Evolutionary conservation across 2,888 invertebrate species (phyloP).

Genomic region (Folsomia manolachei): DNA sequence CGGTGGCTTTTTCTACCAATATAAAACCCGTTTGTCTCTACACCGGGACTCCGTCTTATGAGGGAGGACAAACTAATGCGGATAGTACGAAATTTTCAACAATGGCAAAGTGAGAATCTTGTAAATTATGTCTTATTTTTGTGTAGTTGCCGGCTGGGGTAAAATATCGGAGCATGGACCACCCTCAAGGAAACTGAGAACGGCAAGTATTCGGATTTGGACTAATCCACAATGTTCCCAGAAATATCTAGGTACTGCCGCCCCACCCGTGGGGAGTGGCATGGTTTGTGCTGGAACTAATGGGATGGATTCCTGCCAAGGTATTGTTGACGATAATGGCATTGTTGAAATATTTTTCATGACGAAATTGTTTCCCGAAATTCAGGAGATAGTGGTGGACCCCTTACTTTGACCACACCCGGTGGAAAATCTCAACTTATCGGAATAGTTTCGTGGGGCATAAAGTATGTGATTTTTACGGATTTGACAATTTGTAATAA

Average conservation of each 20-base stretch:
- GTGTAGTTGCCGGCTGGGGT: slow-evolving; percentile 13
- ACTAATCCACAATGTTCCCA: slow-evolving; percentile 70
- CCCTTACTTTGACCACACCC: no score
- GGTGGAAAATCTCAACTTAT: no score
- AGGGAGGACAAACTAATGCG: slow-evolving; percentile 29
- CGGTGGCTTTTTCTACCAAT: slow-evolving; percentile 30
- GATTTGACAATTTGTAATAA: no score
- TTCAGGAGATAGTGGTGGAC: no score
- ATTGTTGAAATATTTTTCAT: background rate
- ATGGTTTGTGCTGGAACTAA: slow-evolving; percentile 27
- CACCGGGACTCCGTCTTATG: slow-evolving; percentile 32
- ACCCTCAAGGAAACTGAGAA: slow-evolving; percentile 75
- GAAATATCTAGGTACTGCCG: slow-evolving; percentile 80
- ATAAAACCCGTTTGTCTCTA: slow-evolving; percentile 43
- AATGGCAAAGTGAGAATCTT: slow-evolving; percentile 52
- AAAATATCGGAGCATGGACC: slow-evolving; percentile 65
- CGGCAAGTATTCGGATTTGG: slow-evolving; percentile 82
- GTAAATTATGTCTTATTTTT: background rate
- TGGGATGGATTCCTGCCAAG: slow-evolving; percentile 30
- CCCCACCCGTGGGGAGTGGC: slow-evolving; percentile 79
- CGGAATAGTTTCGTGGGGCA: no score
- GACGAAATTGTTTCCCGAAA: no score
- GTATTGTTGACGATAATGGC: slow-evolving; percentile 4
- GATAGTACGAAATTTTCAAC: slow-evolving; percentile 51
- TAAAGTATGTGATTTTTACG: no score